Evolutionary conservation across 2,888 invertebrate species (phyloP).

Genomic region (Pristionchus arcanus): DNA sequence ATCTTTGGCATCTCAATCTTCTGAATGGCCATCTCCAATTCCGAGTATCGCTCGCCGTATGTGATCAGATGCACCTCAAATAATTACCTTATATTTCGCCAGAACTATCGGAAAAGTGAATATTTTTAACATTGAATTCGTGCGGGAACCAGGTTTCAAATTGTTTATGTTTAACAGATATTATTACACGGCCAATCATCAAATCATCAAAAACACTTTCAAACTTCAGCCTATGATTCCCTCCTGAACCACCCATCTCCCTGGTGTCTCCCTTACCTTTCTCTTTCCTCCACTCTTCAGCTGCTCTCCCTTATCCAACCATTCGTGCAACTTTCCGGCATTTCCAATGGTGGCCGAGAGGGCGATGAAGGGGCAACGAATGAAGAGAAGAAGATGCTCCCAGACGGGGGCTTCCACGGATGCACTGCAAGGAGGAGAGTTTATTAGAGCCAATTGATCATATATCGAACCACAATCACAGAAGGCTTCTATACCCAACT

Average conservation of each 20-base stretch:
- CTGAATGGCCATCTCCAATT: slow-evolving; percentile 76
- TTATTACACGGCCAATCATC: not conserved
- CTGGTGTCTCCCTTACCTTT: slow-evolving; percentile 54
- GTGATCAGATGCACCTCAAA: slow-evolving; percentile 68
- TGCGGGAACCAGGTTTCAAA: not conserved
- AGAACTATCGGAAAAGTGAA: too few species aligned
- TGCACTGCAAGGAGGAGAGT: slow-evolving; percentile 62
- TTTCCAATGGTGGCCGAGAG: slow-evolving; percentile 78
- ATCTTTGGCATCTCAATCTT: slow-evolving; percentile 66
- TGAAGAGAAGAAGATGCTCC: slow-evolving; percentile 78
- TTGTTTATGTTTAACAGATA: not conserved
- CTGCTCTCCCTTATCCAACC: slow-evolving; percentile 72
- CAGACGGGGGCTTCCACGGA: slow-evolving; percentile 75
- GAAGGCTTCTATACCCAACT: not conserved
- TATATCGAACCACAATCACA: not conserved
- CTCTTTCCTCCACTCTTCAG: slow-evolving; percentile 69
- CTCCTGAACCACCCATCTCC: not conserved
- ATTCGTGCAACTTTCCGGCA: slow-evolving; percentile 71
- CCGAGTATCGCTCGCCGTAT: slow-evolving; percentile 77
- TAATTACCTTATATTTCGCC: too few species aligned
- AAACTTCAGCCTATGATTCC: not conserved
- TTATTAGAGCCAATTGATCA: not conserved
- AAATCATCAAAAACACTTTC: not conserved
- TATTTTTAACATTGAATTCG: not conserved
- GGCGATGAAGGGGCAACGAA: slow-evolving; percentile 77